A percentile compares a stretch with the other conserved stretches of the same genome.
These are phyloP conservation scores for Oreotragus oreotragus DNA, from an alignment of 2,113 vertebrate species.

Conservation along the genomic window DNA sequence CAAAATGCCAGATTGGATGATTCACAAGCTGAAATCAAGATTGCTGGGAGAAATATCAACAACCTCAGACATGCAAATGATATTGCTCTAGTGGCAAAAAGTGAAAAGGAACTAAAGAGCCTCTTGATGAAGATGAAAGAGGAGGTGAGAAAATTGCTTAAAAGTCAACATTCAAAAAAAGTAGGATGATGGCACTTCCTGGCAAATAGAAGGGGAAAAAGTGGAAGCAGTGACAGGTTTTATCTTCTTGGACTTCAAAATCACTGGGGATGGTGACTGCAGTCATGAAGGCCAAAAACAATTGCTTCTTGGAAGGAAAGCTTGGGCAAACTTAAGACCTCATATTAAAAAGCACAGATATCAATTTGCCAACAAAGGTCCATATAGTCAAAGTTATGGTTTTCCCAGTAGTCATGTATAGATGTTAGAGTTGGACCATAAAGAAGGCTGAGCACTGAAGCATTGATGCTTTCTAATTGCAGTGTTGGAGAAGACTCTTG, in stretches of 20 bases:
- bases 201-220: neutral
- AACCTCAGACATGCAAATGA: neutral
- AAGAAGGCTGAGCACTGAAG: neutral
- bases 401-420: neutral
- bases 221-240: neutral
- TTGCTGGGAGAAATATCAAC: neutral
- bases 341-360: neutral
- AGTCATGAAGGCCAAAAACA: neutral
- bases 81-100: neutral
- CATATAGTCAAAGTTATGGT: neutral
- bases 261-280: neutral
- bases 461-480: neutral
- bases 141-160: neutral
- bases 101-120: neutral
- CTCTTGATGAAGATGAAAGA: neutral
- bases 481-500: neutral
- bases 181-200: neutral
- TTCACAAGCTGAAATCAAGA: neutral
- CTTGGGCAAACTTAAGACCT: accelerated
- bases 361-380: neutral
- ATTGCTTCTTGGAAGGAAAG: neutral
- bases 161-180: neutral
- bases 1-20: neutral
- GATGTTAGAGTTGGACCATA: neutral
- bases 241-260: neutral